These are phyloP conservation scores for Xerus rutilus DNA, from an alignment of 2,797 vertebrate species.

Conservation along the genomic window DNA sequence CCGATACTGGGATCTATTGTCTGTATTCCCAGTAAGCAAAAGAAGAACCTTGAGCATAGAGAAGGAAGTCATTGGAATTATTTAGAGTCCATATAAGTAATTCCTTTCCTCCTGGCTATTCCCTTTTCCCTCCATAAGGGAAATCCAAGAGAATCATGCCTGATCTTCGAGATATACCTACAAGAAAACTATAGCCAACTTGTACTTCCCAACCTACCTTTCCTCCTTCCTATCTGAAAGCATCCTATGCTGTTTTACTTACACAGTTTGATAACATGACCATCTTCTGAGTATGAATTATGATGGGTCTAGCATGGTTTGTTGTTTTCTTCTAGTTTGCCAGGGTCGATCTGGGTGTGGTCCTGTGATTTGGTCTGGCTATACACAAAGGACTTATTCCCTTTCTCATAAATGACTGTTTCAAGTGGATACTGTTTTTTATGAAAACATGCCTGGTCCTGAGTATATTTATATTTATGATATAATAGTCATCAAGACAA, in stretches of 20 bases:
- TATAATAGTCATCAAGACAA: background rate
- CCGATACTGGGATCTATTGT: background rate
- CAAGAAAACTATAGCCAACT: background rate
- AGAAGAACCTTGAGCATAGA: background rate
- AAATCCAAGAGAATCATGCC: background rate
- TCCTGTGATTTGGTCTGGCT: background rate
- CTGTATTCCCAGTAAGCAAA: background rate
- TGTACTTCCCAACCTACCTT: accelerated
- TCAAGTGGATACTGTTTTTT: background rate
- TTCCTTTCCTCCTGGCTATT: background rate
- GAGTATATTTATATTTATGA: background rate
- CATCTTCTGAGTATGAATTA: background rate
- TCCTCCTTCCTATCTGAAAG: background rate
- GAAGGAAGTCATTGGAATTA: background rate
- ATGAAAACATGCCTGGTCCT: background rate
- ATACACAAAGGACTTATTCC: background rate
- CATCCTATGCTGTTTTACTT: background rate
- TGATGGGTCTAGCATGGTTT: too few relatives aligned
- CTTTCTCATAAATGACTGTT: background rate
- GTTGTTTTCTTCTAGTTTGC: background rate
- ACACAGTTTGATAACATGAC: background rate
- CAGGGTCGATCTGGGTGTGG: background rate
- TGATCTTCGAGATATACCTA: background rate
- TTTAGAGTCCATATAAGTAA: background rate
- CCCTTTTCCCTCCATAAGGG: background rate